Evolutionary conservation across 2,888 invertebrate genomes (phyloP), one percentile per base, ranked within the genome.

Genomic region (Calliphora vomitoria): DNA sequence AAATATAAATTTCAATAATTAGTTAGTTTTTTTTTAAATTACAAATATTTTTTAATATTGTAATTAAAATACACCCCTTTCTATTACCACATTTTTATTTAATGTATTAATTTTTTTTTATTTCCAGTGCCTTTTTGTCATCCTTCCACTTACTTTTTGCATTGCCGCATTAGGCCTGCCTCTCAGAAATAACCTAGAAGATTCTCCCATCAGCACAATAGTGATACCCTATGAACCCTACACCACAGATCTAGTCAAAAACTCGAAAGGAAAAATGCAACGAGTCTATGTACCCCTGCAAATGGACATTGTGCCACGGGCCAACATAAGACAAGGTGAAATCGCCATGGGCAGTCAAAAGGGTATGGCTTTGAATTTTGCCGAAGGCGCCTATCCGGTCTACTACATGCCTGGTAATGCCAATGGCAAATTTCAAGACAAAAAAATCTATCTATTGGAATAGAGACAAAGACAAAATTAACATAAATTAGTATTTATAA

Each of bases 341-440:
- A 82, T 89, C 18, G 84, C 86, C 8, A 75, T 88, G 87, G 88
- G 89, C 62, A 86, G 85, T 25, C 47, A 55, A 71, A 88, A 88
- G 53, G 89, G 90, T 0, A 72, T 76, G 11, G 62, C 89, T 10
- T 85, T 90, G 6, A 90, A 90, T 50, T 89, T 91, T 13, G 90
- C 90, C 11, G 91, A 91, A 11, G 91, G 91, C 5, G 91, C 91
- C 5, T 91, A 91, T 88, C 91, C 91, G 0, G 91, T 91, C 66
- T 91, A 89, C 75, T 92, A 91, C 64, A 90, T 91, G 80, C 89
- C 91, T 1, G 90, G 91, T 18, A 89, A 89, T 86, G 90, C 90
- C 4, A 92, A 91, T 89, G 92, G 92, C 13, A 89, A 89, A 79
- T 92, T 92, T 81, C 90, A 90, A 83, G 91, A 91, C 0, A 82